Evolutionary conservation across 2,888 invertebrate species (phyloP).

Genomic region (Acanthopleura granulata): DNA sequence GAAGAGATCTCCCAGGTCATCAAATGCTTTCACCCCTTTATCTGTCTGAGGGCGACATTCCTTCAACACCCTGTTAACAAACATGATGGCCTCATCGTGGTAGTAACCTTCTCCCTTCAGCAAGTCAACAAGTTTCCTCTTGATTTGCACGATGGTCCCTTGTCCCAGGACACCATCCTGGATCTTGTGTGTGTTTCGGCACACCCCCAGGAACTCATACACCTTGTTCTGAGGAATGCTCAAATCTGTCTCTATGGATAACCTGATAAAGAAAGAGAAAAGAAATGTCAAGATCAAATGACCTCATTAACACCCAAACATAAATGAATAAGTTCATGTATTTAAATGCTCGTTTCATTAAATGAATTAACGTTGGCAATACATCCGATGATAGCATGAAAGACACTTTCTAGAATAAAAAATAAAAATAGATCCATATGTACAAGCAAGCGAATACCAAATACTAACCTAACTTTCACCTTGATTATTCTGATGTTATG

Average conservation of each 20-base stretch:
- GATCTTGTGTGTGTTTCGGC: slow-evolving; percentile 52
- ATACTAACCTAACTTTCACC: too few relatives aligned
- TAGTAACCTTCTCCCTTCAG: slow-evolving; percentile 60
- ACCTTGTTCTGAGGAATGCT: slow-evolving; percentile 56
- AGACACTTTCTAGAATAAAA: too few relatives aligned
- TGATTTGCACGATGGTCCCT: slow-evolving; percentile 65
- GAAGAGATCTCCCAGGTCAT: slow-evolving; percentile 53
- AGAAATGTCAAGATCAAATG: background rate
- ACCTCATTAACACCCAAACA: too few relatives aligned
- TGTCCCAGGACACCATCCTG: slow-evolving; percentile 65
- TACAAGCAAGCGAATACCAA: too few relatives aligned
- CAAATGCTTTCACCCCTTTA: slow-evolving; percentile 37
- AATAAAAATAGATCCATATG: too few relatives aligned
- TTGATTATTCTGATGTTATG: too few relatives aligned
- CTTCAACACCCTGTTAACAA: slow-evolving; percentile 50
- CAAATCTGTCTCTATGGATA: slow-evolving; percentile 65
- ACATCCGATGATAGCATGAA: too few relatives aligned
- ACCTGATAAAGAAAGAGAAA: slow-evolving; percentile 51
- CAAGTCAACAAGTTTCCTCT: slow-evolving; percentile 59
- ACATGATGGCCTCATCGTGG: slow-evolving; percentile 52
- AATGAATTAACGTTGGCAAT: too few relatives aligned
- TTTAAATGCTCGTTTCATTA: too few relatives aligned
- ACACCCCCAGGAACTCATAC: slow-evolving; percentile 66
- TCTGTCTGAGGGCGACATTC: slow-evolving; percentile 36
- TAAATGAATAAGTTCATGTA: too few relatives aligned